Evolutionary conservation across 1,140 invertebrate species (phyloP).

Genomic region (Bombus huntii): DNA sequence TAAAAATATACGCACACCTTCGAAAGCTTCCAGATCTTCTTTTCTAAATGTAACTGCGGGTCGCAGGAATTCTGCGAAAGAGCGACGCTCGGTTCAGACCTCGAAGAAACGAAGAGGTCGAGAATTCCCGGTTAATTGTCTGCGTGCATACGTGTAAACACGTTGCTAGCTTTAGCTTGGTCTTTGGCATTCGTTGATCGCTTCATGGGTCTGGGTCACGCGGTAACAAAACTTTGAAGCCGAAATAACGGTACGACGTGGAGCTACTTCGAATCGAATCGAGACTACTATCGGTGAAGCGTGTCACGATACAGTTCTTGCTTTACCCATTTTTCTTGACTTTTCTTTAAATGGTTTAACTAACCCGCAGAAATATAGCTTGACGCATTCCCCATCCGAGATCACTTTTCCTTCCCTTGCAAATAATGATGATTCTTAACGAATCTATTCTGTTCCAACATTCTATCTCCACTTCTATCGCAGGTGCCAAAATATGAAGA

Average conservation of each 20-base stretch:
- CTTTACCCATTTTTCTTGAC: slow-evolving; percentile 31
- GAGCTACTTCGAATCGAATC: slow-evolving; percentile 56
- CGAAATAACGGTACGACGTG: slow-evolving; percentile 74
- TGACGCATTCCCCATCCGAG: background rate
- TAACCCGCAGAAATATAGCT: background rate
- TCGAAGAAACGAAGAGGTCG: slow-evolving; percentile 3
- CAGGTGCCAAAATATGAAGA: too few relatives aligned
- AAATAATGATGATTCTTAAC: too few relatives aligned
- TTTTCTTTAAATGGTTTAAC: too few relatives aligned
- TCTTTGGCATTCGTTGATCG: slow-evolving; percentile 53
- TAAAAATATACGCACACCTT: too few relatives aligned
- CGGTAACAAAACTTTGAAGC: slow-evolving; percentile 74
- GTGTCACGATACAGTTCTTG: slow-evolving; percentile 59
- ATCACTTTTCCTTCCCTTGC: background rate
- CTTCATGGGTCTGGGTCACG: slow-evolving; percentile 77
- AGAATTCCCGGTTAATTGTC: slow-evolving; percentile 61
- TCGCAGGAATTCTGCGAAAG: background rate
- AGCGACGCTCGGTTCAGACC: background rate
- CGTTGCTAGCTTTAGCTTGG: slow-evolving; percentile 33
- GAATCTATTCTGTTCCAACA: too few relatives aligned
- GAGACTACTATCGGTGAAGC: slow-evolving; percentile 50
- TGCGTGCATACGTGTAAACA: slow-evolving; percentile 21
- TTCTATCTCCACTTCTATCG: too few relatives aligned
- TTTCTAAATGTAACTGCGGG: background rate
- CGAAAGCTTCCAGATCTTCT: too few relatives aligned